Conservation (phyloP, 2,888 invertebrate species). For the Acrocera orbiculus region DNA sequence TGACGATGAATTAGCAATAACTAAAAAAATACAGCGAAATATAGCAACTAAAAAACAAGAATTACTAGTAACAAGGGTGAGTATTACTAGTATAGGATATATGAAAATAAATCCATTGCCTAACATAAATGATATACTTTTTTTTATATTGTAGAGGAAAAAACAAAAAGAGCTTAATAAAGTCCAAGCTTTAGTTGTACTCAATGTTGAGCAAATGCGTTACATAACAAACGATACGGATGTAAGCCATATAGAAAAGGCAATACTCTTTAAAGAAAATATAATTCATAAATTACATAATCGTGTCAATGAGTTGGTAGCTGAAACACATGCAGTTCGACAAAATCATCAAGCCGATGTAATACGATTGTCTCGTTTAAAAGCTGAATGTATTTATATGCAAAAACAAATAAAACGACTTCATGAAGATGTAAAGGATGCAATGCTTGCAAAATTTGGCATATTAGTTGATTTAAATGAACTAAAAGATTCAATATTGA, state of each 20-base stretch:
- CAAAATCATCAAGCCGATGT: conserved; percentile 47
- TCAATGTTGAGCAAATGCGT: conserved; percentile 52
- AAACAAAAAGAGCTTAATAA: conserved; percentile 57
- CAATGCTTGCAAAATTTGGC: conserved; percentile 41
- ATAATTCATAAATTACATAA: conserved; percentile 39
- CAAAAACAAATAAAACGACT: conserved; percentile 37
- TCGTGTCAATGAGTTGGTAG: conserved; percentile 44
- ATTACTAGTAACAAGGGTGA: too few relatives aligned
- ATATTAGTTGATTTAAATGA: conserved; percentile 34
- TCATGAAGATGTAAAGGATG: conserved; percentile 34
- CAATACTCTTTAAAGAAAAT: conserved; percentile 43
- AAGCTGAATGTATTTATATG: conserved; percentile 51
- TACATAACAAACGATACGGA: conserved; percentile 29
- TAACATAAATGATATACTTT: not conserved
- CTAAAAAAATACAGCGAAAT: not conserved
- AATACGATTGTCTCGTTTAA: conserved; percentile 50
- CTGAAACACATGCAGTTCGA: conserved; percentile 45
- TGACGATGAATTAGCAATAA: too few relatives aligned
- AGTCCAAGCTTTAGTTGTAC: conserved; percentile 47
- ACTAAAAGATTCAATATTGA: conserved; percentile 38
- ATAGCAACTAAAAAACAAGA: not conserved
- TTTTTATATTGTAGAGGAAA: conserved; percentile 33
- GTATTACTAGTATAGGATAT: too few relatives aligned
- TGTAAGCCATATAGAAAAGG: conserved; percentile 30
- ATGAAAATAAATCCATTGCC: too few relatives aligned